Base-by-base conservation (phyloP, 2,888 invertebrate genomes). In the Gari tellinella region DNA sequence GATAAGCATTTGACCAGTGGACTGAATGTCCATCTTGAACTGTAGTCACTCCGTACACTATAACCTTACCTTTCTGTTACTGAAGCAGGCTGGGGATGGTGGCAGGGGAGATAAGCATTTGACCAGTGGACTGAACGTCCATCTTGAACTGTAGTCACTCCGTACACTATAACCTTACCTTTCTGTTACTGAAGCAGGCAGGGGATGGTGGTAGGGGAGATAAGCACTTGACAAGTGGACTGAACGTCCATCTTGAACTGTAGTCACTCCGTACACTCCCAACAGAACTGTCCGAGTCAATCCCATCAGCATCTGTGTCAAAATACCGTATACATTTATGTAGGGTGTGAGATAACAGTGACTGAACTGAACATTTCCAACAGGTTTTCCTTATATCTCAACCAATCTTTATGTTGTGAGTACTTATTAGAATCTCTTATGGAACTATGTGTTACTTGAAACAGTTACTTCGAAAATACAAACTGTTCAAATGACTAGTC, bases 191-290 rank as follows among this genome's bases (percentile, higher is more conserved):
- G 38, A 70, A 63, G 41, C 62, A 70, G 14, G 68, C 76, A 41
- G 84, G 84, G 23, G 84, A 76, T 3, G 83, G 83, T 25, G 84
- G 83, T 12, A 85, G 72, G 8, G 84, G 84, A 15, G 84, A 85
- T 23, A 85, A 37, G 21, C 79, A 78, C 17, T 65, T 60, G 25
- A 67, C 70, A 10, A 85, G 23, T 12, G 84, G 84, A 70, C 81
- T 83, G 61, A 83, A 81, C 5, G 80, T 68, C 79, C 80, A 83
- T 7, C 52, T 55, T n/a, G 73, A 37, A 46, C 69, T 63, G 14
- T 55, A 56, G 21, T 73, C 19, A 41, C 68, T 75, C 4, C 52
- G 48, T 37, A 43, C 48, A 41, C 72, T 79, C 65, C 58, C 72
- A 17, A 62, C 62, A n/a, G 37, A 38, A 17, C 46, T 31, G 15